A percentile compares a stretch with the other conserved stretches of the same genome.
Evolutionary conservation across 2,113 vertebrate genomes (phyloP).

Genomic region (Pleuronectes platessa): DNA sequence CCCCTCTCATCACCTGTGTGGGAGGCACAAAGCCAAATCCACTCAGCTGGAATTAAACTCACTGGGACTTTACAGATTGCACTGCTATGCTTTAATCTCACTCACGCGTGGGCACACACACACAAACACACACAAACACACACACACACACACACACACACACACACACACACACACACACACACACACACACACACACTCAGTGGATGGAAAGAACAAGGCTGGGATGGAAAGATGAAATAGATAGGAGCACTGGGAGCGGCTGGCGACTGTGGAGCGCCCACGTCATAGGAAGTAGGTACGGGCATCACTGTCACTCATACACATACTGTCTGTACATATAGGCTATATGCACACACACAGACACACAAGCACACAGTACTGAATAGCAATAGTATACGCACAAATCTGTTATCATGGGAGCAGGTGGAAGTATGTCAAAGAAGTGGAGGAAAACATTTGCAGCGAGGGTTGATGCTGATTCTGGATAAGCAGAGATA

Average conservation of each 20-base stretch:
- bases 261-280: constrained; percentile 45
- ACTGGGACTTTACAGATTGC: constrained; percentile 60
- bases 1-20: constrained; percentile 67
- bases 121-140: constrained; percentile 16
- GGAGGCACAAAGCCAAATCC: constrained; percentile 73
- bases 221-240: constrained; percentile 69
- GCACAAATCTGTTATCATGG: not conserved
- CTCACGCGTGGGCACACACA: constrained; percentile 14
- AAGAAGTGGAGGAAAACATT: constrained; percentile 3
- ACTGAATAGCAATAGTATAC: too few relatives aligned
- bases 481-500: constrained; percentile 11
- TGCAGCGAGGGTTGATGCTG: constrained; percentile 1
- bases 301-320: constrained; percentile 28
- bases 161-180: not conserved
- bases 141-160: too few relatives aligned
- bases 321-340: not conserved
- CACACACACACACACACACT: constrained; percentile 3
- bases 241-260: constrained; percentile 50
- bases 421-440: constrained; percentile 32
- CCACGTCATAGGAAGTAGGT: constrained; percentile 63
- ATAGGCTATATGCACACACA: not conserved
- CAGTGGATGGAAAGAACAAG: constrained; percentile 54
- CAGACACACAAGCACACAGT: not conserved
- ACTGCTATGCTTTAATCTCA: constrained; percentile 48
- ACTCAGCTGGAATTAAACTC: constrained; percentile 74